A percentile compares a stretch with the other conserved stretches of the same genome.
Conservation (phyloP, 92 coral and sea anemone genomes). For the Anthopleura xanthogrammica region DNA sequence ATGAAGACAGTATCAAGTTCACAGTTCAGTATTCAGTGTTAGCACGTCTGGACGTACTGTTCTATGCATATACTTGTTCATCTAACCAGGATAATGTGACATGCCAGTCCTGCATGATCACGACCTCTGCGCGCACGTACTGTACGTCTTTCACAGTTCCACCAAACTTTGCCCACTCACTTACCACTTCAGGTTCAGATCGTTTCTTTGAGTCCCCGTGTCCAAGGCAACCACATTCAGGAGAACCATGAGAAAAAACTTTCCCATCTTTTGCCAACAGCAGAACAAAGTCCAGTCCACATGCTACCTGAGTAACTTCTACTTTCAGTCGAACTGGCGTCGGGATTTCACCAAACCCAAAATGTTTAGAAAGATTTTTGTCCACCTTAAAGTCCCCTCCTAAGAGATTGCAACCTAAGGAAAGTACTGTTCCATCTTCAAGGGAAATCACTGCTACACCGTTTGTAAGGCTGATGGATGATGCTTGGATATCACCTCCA, state of each 20-base stretch:
- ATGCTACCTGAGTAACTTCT: conserved; percentile 51
- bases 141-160: background rate
- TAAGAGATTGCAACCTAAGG: conserved; percentile 52
- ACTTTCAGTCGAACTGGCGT: conserved; percentile 6
- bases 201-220: conserved; percentile 53
- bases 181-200: conserved; percentile 53
- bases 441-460: conserved; percentile 50
- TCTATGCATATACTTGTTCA: no score
- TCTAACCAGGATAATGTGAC: no score
- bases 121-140: background rate
- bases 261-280: conserved; percentile 45
- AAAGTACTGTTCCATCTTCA: conserved; percentile 19
- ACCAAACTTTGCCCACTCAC: background rate
- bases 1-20: no score
- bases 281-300: conserved; percentile 62
- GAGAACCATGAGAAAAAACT: conserved; percentile 64
- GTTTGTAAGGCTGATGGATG: conserved; percentile 40
- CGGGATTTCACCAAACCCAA: conserved; percentile 21
- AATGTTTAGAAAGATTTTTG: conserved; percentile 24
- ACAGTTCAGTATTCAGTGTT: no score
- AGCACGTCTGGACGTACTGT: no score
- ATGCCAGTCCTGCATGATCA: no score
- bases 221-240: conserved; percentile 57
- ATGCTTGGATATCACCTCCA: conserved; percentile 11
- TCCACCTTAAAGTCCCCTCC: conserved; percentile 48